These are phyloP conservation scores for Linhomoeus sp. DNA, from an alignment of 2,888 invertebrate genomes.

Conservation along the genomic window DNA sequence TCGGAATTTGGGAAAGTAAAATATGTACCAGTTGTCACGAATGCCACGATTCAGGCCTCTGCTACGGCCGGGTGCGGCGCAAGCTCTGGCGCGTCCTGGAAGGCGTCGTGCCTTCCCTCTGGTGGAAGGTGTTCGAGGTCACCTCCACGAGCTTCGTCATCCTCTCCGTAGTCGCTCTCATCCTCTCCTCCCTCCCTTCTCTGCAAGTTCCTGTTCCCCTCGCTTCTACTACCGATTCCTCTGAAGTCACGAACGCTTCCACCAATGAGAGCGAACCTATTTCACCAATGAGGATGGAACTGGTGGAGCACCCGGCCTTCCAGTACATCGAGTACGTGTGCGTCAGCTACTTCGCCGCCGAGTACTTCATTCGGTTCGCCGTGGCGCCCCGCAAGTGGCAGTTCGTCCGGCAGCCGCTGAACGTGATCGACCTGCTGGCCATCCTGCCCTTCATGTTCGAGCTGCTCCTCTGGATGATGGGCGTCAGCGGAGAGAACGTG, in stretches of 20 bases:
- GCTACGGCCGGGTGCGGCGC: not conserved
- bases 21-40: not conserved
- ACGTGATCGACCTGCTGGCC: slow-evolving; percentile 20
- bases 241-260: too few species aligned
- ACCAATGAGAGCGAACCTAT: too few species aligned
- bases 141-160: not conserved
- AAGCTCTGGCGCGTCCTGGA: not conserved
- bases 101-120: not conserved
- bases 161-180: not conserved
- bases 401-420: slow-evolving; percentile 9
- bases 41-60: not conserved
- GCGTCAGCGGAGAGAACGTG: slow-evolving; percentile 17
- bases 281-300: too few species aligned
- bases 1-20: too few species aligned
- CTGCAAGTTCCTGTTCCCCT: not conserved
- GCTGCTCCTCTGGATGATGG: slow-evolving; percentile 17
- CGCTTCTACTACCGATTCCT: too few species aligned
- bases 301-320: not conserved
- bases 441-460: slow-evolving; percentile 23
- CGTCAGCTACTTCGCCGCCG: not conserved
- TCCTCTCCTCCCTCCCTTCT: slow-evolving; percentile 1
- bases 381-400: not conserved
- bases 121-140: slow-evolving; percentile 1
- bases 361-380: not conserved
- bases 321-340: not conserved